phyloP scores from a whole-genome alignment of 2,113 vertebrate species.

The Myiozetetes cayanensis region DNA sequence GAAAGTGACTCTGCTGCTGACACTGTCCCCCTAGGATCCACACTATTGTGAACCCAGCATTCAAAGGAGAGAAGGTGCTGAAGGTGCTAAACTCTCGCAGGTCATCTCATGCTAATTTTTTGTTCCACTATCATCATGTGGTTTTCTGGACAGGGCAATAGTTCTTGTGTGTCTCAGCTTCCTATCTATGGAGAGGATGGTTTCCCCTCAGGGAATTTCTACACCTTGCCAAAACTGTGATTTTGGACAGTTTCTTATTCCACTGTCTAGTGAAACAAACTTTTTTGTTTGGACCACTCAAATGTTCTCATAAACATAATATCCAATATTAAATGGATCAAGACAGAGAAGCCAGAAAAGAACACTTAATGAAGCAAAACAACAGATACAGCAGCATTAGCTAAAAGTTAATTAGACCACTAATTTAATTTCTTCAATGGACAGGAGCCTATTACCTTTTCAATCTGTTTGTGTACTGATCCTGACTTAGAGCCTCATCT shows the following conservation, averaged over 20 bases:
- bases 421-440: conserved; percentile 12
- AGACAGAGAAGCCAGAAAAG: not conserved
- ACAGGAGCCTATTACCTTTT: not conserved
- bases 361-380: not conserved
- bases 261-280: not conserved
- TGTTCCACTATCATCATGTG: not conserved
- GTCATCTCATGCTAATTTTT: not conserved
- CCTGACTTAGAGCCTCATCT: not conserved
- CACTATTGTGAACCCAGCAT: not conserved
- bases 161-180: not conserved
- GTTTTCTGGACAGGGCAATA: not conserved
- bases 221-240: not conserved
- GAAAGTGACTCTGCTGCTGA: not conserved
- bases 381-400: not conserved
- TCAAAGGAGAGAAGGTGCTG: not conserved
- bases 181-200: not conserved
- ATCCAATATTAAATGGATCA: not conserved
- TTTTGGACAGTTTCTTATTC: not conserved
- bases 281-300: not conserved
- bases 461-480: not conserved
- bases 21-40: not conserved
- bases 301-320: not conserved
- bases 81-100: not conserved
- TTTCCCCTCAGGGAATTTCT: not conserved
- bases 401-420: not conserved